These are phyloP conservation scores for Etheostoma perlongum DNA, from an alignment of 2,797 vertebrate species.

Conservation along the genomic window DNA sequence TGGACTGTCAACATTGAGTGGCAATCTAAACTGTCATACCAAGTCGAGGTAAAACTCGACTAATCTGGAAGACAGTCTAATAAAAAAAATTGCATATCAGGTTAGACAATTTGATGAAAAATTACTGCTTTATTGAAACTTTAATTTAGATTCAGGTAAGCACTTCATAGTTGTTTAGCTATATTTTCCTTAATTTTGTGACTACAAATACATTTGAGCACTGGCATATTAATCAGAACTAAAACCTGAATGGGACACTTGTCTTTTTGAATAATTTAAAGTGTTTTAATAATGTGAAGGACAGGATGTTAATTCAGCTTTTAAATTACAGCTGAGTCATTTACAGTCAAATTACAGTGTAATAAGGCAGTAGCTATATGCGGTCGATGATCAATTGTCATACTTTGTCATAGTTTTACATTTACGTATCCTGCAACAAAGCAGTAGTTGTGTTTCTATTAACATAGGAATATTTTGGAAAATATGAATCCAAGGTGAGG, in stretches of 20 bases:
- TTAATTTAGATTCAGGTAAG: constrained; percentile 41
- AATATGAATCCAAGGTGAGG: neutral
- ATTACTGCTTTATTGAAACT: constrained; percentile 37
- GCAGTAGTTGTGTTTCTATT: neutral
- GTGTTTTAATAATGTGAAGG: constrained; percentile 5
- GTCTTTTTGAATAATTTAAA: constrained; percentile 12
- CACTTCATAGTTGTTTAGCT: constrained; percentile 13
- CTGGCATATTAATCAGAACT: constrained; percentile 1
- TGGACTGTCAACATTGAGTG: constrained; percentile 64
- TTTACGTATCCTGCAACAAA: neutral
- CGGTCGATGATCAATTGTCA: neutral
- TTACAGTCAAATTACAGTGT: constrained; percentile 5
- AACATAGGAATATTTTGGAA: neutral
- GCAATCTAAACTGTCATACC: constrained; percentile 62
- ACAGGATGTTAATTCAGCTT: constrained; percentile 22
- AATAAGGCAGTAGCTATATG: constrained; percentile 10
- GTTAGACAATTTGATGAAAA: constrained; percentile 57
- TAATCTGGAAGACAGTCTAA: constrained; percentile 50
- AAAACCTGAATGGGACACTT: neutral
- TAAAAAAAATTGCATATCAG: constrained; percentile 43
- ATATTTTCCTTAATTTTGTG: constrained; percentile 24
- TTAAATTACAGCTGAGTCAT: constrained; percentile 6
- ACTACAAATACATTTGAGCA: constrained; percentile 16
- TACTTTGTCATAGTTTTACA: too few species aligned
- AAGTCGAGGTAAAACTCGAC: constrained; percentile 45